Evolutionary conservation across 2,888 invertebrate species (phyloP), one percentile per base, ranked within the genome.

Genomic region (Scaptomyza flava): DNA sequence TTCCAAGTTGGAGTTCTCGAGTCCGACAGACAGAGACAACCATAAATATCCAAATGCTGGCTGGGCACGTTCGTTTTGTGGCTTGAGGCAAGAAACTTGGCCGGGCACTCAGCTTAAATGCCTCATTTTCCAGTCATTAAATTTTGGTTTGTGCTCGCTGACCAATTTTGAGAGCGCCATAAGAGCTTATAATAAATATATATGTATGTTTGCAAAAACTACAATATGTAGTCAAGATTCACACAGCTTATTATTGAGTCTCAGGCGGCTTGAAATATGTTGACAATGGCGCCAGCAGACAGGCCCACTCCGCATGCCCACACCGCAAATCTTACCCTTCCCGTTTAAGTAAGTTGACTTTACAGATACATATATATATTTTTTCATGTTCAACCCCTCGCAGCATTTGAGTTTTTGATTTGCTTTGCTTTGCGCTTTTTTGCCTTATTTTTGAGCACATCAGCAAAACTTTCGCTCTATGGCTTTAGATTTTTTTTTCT

Each of bases 101-200:
- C 69, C 71, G 79, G 79, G 81, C 79, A 84, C 84, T 87, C 85
- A 67, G 72, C 73, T 81, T 83, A 87, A 84, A 84, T 87, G 85
- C 71, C 89, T 81, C 82, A 87, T 89, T 85, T 85, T 85, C 84
- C 84, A 85, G 89, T 89, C 84, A 87, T 89, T 85, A 87, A 81
- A 85, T 85, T 84, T 64, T 52, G 59, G 56, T 71, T 64, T 64
- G 82, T 51, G 57, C 52, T 51, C 63, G 60, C 84, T 88, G 89
- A 87, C 89, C 87, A 84, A 77, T 84, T 86, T 87, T 68, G 64
- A 47, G 78, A 46, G 60, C 68, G 76, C 82, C 88, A 75, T 66
- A 69, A 69, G 66, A 78, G 81, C 84, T 77, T 82, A 70, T 57
- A 68, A 59, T 52, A 71, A 66, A 51, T 48, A 34, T 42, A 54